These are phyloP conservation scores for Lordiphosa clarofinis DNA, from an alignment of 1,140 invertebrate genomes.

Conservation along the genomic window DNA sequence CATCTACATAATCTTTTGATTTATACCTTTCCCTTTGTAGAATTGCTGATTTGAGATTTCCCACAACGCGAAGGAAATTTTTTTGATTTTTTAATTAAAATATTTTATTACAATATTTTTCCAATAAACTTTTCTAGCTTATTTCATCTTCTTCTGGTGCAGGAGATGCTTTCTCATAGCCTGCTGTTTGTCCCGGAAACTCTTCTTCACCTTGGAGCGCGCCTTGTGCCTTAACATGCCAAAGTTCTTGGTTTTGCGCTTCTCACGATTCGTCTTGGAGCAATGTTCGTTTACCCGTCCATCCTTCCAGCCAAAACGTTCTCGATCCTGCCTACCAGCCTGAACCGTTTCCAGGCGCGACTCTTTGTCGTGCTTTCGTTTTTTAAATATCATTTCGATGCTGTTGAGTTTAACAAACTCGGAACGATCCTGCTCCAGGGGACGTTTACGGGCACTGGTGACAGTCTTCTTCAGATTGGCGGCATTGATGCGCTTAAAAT, in stretches of 20 bases:
- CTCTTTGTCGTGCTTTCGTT: constrained; percentile 93
- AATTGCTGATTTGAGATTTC: too few species aligned
- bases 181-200: constrained; percentile 96
- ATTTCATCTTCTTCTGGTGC: constrained; percentile 92
- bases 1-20: too few species aligned
- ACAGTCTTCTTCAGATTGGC: constrained; percentile 91
- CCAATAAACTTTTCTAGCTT: neutral
- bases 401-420: constrained; percentile 92
- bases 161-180: constrained; percentile 92
- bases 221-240: constrained; percentile 97
- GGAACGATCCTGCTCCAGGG: constrained; percentile 80
- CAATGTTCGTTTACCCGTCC: constrained; percentile 91
- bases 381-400: constrained; percentile 98
- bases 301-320: constrained; percentile 94
- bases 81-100: too few species aligned
- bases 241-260: constrained; percentile 94
- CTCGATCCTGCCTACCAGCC: constrained; percentile 91
- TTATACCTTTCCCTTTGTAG: too few species aligned
- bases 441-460: constrained; percentile 85
- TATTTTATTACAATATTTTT: too few species aligned
- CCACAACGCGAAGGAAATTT: too few species aligned
- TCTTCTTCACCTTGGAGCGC: constrained; percentile 91
- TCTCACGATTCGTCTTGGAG: constrained; percentile 96
- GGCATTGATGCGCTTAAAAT: constrained; percentile 94
- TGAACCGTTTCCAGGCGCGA: constrained; percentile 90